A percentile compares a stretch with the other conserved stretches of the same genome.
These are phyloP conservation scores for Hemitrygon akajei DNA, from an alignment of 2,797 vertebrate species.

Conservation along the genomic window DNA sequence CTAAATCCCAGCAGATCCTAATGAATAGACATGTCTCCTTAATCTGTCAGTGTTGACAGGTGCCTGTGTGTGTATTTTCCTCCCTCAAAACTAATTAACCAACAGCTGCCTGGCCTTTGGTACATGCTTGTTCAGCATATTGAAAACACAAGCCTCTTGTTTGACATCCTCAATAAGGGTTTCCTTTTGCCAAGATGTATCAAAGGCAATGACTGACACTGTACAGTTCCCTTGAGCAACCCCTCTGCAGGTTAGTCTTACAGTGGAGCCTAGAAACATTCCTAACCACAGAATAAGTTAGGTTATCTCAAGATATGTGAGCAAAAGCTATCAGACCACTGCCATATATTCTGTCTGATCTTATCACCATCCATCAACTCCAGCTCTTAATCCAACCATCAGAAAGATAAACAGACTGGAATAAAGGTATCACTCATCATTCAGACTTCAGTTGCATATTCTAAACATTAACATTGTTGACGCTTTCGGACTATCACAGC, in stretches of 20 bases:
- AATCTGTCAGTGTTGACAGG: constrained; percentile 32
- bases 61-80: constrained; percentile 13
- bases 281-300: not conserved
- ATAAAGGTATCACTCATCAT: not conserved
- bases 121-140: not conserved
- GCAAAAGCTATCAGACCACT: not conserved
- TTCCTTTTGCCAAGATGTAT: constrained; percentile 2
- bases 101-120: not conserved
- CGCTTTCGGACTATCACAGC: not conserved
- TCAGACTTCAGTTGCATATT: not conserved
- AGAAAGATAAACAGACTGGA: not conserved
- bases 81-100: constrained; percentile 21
- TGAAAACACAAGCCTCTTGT: constrained; percentile 10
- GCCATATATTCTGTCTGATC: not conserved
- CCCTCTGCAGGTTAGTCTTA: not conserved
- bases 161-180: not conserved
- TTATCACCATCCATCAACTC: not conserved
- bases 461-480: not conserved
- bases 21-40: constrained; percentile 16
- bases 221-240: not conserved
- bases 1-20: not conserved
- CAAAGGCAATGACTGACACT: not conserved
- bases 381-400: not conserved
- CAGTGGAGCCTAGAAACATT: not conserved
- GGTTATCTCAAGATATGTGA: not conserved